phyloP scores from a whole-genome alignment of 2,113 vertebrate genomes.

The Pogona vitticeps region DNA sequence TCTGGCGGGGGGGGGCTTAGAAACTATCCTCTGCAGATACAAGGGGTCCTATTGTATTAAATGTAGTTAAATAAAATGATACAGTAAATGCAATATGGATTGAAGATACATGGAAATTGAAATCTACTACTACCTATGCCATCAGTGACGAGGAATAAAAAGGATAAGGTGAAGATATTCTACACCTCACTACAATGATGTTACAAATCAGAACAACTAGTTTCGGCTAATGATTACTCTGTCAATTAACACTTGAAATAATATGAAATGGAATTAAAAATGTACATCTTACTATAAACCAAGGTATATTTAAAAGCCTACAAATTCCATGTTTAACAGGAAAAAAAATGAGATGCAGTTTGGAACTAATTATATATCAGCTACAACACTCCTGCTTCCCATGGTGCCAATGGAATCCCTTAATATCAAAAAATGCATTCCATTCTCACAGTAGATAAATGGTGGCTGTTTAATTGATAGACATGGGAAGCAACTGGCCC shows the following conservation, averaged over 20 bases:
- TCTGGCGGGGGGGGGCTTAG: too few species aligned
- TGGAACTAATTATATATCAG: not conserved
- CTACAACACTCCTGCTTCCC: not conserved
- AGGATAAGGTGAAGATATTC: not conserved
- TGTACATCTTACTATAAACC: not conserved
- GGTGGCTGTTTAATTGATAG: not conserved
- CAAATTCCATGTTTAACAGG: not conserved
- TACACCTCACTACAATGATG: not conserved
- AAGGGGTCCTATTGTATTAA: not conserved
- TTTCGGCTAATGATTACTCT: not conserved
- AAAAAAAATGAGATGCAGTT: not conserved
- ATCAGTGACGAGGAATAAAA: not conserved
- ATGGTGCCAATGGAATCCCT: not conserved
- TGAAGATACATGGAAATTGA: not conserved
- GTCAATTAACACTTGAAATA: not conserved
- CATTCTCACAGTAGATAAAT: not conserved
- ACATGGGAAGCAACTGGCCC: not conserved
- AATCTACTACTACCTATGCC: not conserved
- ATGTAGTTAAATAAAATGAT: not conserved
- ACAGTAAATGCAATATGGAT: not conserved
- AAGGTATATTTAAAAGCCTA: not conserved
- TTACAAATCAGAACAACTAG: not conserved
- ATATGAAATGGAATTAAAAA: constrained; percentile 1
- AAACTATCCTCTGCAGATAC: too few species aligned
- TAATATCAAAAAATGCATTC: not conserved